phyloP scores from a whole-genome alignment of 2,888 invertebrate genomes.

The Scaeva pyrastri region DNA sequence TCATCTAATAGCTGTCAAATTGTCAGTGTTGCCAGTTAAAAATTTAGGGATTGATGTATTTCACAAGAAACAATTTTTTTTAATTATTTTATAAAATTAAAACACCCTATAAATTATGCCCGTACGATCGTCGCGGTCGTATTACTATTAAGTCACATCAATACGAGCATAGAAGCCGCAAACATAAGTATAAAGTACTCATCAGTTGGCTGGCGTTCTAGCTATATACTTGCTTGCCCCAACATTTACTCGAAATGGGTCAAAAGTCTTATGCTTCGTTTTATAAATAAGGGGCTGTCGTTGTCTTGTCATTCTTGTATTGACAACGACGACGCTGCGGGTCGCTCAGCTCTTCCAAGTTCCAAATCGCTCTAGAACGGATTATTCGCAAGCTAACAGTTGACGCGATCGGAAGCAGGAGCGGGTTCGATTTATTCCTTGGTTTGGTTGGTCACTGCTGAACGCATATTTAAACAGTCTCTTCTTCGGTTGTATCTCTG shows the following conservation, averaged over 20 bases:
- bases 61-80: too few species aligned
- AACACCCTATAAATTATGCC: slow-evolving; percentile 16
- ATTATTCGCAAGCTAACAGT: slow-evolving; percentile 84
- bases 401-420: slow-evolving; percentile 82
- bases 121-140: too few species aligned
- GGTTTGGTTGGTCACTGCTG: neutral
- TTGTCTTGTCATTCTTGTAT: slow-evolving; percentile 76
- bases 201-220: slow-evolving; percentile 20
- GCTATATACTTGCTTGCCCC: slow-evolving; percentile 56
- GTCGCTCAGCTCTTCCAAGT: slow-evolving; percentile 77
- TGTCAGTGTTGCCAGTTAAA: too few species aligned
- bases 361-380: slow-evolving; percentile 77
- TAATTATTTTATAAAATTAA: neutral
- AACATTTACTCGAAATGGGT: slow-evolving; percentile 83
- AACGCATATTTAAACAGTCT: neutral
- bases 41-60: too few species aligned
- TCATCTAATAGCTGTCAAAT: too few species aligned
- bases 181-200: too few species aligned
- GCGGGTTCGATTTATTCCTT: slow-evolving; percentile 68
- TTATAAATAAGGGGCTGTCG: slow-evolving; percentile 74
- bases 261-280: slow-evolving; percentile 82
- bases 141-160: slow-evolving; percentile 58
- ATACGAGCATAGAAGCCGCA: slow-evolving; percentile 36
- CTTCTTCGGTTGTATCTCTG: slow-evolving; percentile 8
- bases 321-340: slow-evolving; percentile 74